phyloP scores from a whole-genome alignment of 2,113 vertebrate genomes.

The Turnix velox region DNA sequence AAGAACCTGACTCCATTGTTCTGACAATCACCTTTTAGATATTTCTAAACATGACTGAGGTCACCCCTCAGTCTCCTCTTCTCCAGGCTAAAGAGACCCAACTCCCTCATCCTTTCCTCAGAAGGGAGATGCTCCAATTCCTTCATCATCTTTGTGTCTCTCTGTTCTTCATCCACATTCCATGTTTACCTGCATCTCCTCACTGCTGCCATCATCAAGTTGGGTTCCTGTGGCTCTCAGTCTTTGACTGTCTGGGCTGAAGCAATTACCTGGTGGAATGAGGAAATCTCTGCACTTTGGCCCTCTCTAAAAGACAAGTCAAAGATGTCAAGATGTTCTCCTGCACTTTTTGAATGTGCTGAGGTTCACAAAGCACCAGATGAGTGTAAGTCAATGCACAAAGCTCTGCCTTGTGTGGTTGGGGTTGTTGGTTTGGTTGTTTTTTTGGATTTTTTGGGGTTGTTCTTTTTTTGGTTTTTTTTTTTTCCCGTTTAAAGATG shows the following conservation, averaged over 20 bases:
- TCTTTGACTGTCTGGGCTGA: neutral
- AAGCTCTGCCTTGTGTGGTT: neutral
- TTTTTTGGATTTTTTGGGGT: too few relatives aligned
- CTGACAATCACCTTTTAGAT: too few relatives aligned
- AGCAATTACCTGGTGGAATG: neutral
- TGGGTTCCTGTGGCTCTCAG: neutral
- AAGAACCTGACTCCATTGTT: too few relatives aligned
- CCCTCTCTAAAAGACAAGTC: neutral
- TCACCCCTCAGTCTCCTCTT: too few relatives aligned
- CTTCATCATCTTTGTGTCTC: too few relatives aligned
- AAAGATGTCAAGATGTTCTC: neutral
- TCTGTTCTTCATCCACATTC: neutral
- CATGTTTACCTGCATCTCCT: neutral
- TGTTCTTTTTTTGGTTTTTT: neutral
- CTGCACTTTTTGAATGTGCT: neutral
- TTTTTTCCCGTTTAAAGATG: neutral
- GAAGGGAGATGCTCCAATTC: too few relatives aligned
- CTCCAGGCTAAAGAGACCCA: too few relatives aligned
- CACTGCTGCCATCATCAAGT: neutral
- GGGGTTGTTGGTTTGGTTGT: neutral
- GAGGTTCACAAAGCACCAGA: neutral
- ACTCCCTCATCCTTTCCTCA: too few relatives aligned
- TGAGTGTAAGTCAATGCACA: neutral
- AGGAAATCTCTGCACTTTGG: neutral
- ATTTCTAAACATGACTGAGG: too few relatives aligned